Base-by-base conservation (phyloP, 1,140 invertebrate genomes). In the Probaryconus sp. region DNA sequence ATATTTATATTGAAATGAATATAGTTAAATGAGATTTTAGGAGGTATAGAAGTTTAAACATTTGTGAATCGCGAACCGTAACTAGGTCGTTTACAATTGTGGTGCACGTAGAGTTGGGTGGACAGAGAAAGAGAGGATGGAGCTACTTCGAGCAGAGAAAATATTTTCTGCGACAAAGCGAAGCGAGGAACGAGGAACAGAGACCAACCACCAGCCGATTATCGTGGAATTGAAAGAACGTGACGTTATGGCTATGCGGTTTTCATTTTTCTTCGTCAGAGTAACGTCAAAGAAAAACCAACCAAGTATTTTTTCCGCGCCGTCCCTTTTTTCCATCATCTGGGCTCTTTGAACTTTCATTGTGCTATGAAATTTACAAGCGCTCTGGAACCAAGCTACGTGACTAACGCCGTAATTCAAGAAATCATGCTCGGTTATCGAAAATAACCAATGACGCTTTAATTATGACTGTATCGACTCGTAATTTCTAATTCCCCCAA, bases 141-240 rank as follows among this genome's bases (percentile, higher is more conserved):
- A 58, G 20, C 31, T 37, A 21, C 45, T 63, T 10, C 20, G 35
- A 11, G 42, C 6, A 37, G 43, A 45, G 31, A 68, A 72, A 68
- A 78, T 58, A 70, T 70, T 67, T 73, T 64, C 40, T 42, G 40
- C 18, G 61, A 77, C 65, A 72, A 77, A 74, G 61, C 48, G 11
- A 33, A 33, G 51, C 28, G 48, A 63, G 37, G 42, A 72, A 60
- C 48, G 47, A 56, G 53, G 28, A 72, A 60, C 48, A 42, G 50
- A 47, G 28, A 37, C 42, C 53, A 58, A 71, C 56, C 58, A 43
- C 71, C 48, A 24, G 43, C 63, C 63, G 72, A 75, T 71, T 78
- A 75, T 68, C 48, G 69, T 70, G 40, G 60, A 67, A 70, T 70
- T 60, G 55, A 77, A 70, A 68, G 58, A 71, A 56, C 56, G 63